phyloP scores from a whole-genome alignment of 2,113 vertebrate species.

The Chinchilla lanigera region DNA sequence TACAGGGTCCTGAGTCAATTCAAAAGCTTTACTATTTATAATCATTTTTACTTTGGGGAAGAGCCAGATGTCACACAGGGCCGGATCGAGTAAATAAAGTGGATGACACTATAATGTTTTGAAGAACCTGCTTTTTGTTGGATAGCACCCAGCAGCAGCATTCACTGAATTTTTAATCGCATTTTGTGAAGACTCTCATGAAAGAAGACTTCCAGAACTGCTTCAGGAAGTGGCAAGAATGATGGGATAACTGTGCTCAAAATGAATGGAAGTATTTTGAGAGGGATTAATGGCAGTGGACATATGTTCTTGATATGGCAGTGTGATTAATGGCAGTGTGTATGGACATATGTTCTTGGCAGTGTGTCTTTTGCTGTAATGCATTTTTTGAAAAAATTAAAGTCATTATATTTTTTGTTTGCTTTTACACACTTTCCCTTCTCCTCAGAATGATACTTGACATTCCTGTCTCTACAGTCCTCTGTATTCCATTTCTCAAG shows the following conservation, averaged over 20 bases:
- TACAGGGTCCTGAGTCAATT: neutral
- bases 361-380: neutral
- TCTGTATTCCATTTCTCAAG: neutral
- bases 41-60: neutral
- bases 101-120: neutral
- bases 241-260: neutral
- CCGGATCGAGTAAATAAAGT: neutral
- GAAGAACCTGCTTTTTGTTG: neutral
- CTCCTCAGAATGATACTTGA: neutral
- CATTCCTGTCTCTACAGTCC: neutral
- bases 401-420: neutral
- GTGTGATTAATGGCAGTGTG: no score
- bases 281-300: neutral
- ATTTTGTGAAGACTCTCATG: neutral
- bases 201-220: neutral
- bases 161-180: neutral
- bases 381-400: neutral
- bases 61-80: neutral
- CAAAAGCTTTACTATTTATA: neutral
- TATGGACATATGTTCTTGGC: no score
- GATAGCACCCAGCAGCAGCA: neutral
- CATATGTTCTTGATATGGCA: no score
- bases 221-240: neutral
- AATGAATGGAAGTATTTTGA: neutral
- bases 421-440: neutral